These are phyloP conservation scores for Drepanosiphum platanoidis DNA, from an alignment of 2,888 invertebrate genomes.

Conservation along the genomic window DNA sequence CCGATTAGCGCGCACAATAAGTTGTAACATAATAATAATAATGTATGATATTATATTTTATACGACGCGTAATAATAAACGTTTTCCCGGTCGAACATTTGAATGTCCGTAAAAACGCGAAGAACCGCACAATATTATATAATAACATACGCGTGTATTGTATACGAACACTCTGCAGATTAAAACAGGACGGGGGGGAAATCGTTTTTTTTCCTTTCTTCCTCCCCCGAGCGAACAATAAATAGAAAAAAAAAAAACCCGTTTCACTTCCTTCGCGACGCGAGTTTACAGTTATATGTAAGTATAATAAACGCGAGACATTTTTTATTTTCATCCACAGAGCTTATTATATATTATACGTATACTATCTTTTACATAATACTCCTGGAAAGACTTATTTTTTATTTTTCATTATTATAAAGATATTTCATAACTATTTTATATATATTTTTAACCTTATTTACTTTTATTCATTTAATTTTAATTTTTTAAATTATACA, in stretches of 20 bases:
- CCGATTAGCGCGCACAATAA: not conserved
- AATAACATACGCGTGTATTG: not conserved
- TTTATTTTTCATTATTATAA: no score
- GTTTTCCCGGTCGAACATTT: not conserved
- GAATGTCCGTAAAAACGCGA: not conserved
- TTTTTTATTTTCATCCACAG: not conserved
- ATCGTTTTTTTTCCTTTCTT: not conserved
- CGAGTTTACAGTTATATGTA: not conserved
- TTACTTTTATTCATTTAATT: no score
- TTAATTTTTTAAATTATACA: no score
- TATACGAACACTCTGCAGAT: no score
- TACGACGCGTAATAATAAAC: not conserved
- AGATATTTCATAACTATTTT: no score
- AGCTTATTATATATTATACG: not conserved
- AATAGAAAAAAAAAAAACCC: not conserved
- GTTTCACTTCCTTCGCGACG: not conserved
- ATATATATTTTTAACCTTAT: no score
- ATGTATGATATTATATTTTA: not conserved
- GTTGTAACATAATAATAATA: conserved; percentile 5
- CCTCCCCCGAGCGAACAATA: not conserved
- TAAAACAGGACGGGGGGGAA: not conserved
- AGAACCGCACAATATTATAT: not conserved
- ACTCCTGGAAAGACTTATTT: no score
- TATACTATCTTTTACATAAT: not conserved
- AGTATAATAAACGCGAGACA: not conserved